A percentile compares a stretch with the other conserved stretches of the same genome.
Evolutionary conservation across 2,888 invertebrate species (phyloP).

Genomic region (Drosophila pseudotalamancana): DNA sequence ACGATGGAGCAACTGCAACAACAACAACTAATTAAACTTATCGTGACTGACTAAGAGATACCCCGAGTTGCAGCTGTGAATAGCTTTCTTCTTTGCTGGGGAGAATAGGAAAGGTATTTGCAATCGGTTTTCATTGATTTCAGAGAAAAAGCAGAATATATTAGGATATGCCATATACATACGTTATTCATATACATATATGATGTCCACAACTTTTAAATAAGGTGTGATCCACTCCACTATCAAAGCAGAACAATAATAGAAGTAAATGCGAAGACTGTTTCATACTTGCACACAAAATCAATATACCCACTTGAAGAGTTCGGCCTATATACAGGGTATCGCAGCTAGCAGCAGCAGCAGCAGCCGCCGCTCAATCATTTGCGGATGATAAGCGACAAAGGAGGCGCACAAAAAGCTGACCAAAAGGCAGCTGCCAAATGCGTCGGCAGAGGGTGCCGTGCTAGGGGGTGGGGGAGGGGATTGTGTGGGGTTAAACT

Average conservation of each 20-base stretch:
- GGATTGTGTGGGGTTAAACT: background rate
- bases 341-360: conserved; percentile 5
- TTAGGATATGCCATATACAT: too few relatives aligned
- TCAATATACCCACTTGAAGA: background rate
- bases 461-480: too few relatives aligned
- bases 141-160: too few relatives aligned
- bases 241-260: too few relatives aligned
- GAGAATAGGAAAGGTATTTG: too few relatives aligned
- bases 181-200: background rate
- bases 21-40: background rate
- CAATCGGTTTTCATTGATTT: too few relatives aligned
- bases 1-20: conserved; percentile 24
- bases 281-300: too few relatives aligned
- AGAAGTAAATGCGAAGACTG: too few relatives aligned
- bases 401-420: conserved; percentile 28
- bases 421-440: conserved; percentile 23
- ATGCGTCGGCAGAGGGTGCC: too few relatives aligned
- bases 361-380: conserved; percentile 55
- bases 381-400: conserved; percentile 42
- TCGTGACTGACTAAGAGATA: background rate
- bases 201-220: too few relatives aligned
- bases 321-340: background rate
- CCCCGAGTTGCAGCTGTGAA: background rate
- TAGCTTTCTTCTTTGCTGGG: too few relatives aligned
- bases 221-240: too few relatives aligned